Conservation (phyloP, 2,113 vertebrate genomes). For the Nothobranchius kuhntae region DNA sequence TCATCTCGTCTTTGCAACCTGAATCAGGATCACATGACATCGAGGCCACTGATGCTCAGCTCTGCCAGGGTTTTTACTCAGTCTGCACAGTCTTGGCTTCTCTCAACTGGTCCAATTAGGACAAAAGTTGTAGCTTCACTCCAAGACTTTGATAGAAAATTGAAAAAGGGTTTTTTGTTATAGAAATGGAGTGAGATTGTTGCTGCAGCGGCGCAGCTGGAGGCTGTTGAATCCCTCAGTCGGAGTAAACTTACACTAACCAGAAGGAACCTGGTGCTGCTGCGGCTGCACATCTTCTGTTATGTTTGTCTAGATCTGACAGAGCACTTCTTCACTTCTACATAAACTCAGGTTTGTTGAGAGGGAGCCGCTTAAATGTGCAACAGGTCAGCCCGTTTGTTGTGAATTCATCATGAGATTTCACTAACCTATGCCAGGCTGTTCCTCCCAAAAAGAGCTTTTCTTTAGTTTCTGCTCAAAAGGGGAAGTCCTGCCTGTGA, state of each 20-base stretch:
- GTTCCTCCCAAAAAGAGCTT: background rate
- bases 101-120: background rate
- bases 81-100: background rate
- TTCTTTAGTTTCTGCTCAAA: no score
- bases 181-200: background rate
- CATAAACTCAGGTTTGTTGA: conserved; percentile 1
- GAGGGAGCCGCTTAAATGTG: background rate
- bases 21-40: conserved; percentile 27
- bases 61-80: conserved; percentile 6
- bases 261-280: conserved; percentile 42
- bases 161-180: background rate
- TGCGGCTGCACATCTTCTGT: conserved; percentile 33
- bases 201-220: conserved; percentile 2
- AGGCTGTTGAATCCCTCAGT: conserved; percentile 9
- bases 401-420: background rate
- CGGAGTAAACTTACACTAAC: conserved; percentile 34
- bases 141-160: background rate
- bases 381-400: background rate
- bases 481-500: no score
- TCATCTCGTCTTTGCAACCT: conserved; percentile 20
- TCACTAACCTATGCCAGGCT: background rate
- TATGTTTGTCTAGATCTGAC: conserved; percentile 33
- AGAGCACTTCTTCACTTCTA: conserved; percentile 32
- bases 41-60: conserved; percentile 1
- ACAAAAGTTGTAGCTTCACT: background rate